A percentile compares a stretch with the other conserved stretches of the same genome.
These are phyloP conservation scores for Pinctada fucata DNA, from an alignment of 2,888 invertebrate species.

Conservation along the genomic window DNA sequence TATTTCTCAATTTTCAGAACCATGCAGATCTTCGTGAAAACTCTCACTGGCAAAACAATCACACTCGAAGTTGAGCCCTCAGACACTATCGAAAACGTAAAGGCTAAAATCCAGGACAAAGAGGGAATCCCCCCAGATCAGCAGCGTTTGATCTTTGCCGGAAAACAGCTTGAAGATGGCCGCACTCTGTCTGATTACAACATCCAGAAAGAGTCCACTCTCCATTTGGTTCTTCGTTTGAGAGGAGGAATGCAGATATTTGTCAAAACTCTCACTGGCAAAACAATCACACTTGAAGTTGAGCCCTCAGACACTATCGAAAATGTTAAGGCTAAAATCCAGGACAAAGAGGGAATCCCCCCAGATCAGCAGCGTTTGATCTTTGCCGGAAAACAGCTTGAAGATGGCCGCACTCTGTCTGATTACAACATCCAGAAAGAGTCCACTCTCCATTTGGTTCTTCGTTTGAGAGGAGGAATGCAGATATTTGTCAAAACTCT, in stretches of 20 bases:
- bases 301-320: conserved; percentile 95
- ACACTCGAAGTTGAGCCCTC: conserved; percentile 84
- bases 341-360: conserved; percentile 79
- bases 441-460: conserved; percentile 92
- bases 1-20: conserved; percentile 21
- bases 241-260: conserved; percentile 87
- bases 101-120: conserved; percentile 81
- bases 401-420: conserved; percentile 93
- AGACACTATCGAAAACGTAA: conserved; percentile 96
- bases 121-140: conserved; percentile 77
- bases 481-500: conserved; percentile 85
- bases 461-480: conserved; percentile 87
- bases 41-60: conserved; percentile 76
- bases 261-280: conserved; percentile 73
- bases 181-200: conserved; percentile 95
- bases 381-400: conserved; percentile 95
- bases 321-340: conserved; percentile 86
- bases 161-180: conserved; percentile 96
- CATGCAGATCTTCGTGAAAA: conserved; percentile 83
- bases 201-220: conserved; percentile 96
- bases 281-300: conserved; percentile 74
- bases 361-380: conserved; percentile 66
- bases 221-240: conserved; percentile 92
- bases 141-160: conserved; percentile 84
- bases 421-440: conserved; percentile 97